A percentile compares a stretch with the other conserved stretches of the same genome.
phyloP scores from a whole-genome alignment of 2,888 invertebrate genomes.

The Palloptera scutellata region DNA sequence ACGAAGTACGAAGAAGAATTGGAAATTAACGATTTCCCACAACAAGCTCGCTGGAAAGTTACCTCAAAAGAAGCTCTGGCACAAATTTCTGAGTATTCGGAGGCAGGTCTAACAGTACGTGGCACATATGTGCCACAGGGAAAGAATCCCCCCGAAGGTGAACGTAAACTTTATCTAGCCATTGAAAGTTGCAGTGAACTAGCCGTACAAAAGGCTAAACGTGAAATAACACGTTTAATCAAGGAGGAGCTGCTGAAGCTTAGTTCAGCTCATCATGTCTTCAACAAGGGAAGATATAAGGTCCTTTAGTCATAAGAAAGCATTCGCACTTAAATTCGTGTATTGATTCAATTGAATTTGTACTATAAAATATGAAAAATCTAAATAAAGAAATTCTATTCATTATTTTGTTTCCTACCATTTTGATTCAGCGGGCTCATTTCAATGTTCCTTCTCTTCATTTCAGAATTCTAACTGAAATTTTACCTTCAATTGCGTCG shows the following conservation, averaged over 20 bases:
- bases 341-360: constrained; percentile 1
- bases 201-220: constrained; percentile 94
- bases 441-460: too few species aligned
- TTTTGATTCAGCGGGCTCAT: constrained; percentile 25
- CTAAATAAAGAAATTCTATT: too few species aligned
- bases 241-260: constrained; percentile 96
- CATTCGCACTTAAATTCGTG: background rate
- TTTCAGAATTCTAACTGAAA: too few species aligned
- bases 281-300: constrained; percentile 94
- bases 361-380: background rate
- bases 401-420: background rate
- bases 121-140: constrained; percentile 95
- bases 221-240: constrained; percentile 96
- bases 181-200: constrained; percentile 98
- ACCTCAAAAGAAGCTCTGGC: constrained; percentile 98
- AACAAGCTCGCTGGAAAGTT: constrained; percentile 97
- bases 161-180: constrained; percentile 95
- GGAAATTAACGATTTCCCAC: constrained; percentile 99
- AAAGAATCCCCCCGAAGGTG: constrained; percentile 89
- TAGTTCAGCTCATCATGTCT: constrained; percentile 84
- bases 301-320: constrained; percentile 71
- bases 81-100: constrained; percentile 98
- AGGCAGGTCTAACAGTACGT: constrained; percentile 97
- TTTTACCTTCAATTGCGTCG: too few species aligned
- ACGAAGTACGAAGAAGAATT: constrained; percentile 97